Conservation (phyloP, 2,797 vertebrate species). For the Benthosema pterotum region DNA sequence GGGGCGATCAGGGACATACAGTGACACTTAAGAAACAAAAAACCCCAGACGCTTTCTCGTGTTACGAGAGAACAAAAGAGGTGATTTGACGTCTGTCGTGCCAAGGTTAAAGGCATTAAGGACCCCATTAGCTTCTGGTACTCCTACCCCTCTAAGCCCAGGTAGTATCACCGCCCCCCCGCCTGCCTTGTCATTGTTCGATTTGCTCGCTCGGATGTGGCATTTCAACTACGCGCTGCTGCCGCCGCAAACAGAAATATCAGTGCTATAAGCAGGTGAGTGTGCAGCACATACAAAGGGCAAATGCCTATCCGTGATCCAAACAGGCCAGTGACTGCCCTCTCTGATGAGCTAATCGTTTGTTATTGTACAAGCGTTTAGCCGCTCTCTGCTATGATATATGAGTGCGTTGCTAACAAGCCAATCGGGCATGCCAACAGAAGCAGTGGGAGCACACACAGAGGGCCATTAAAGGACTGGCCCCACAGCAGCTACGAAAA, state of each 20-base stretch:
- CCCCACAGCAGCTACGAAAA: conserved; percentile 88
- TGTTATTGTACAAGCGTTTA: conserved; percentile 34
- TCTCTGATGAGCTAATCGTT: conserved; percentile 38
- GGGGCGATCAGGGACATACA: conserved; percentile 73
- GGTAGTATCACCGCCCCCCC: conserved; percentile 4
- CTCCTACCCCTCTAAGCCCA: conserved; percentile 45
- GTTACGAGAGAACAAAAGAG: conserved; percentile 59
- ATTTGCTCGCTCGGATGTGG: background rate
- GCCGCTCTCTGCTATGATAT: conserved; percentile 62
- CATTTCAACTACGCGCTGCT: background rate
- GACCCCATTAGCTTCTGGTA: conserved; percentile 48
- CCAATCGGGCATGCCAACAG: conserved; percentile 80
- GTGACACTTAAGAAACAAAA: conserved; percentile 70
- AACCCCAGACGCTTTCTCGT: conserved; percentile 69
- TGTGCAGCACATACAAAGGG: no score
- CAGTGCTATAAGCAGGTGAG: background rate
- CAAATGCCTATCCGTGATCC: background rate
- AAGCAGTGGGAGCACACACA: conserved; percentile 70
- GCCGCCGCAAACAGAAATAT: background rate
- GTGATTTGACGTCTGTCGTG: conserved; percentile 40
- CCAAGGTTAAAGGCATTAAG: conserved; percentile 41
- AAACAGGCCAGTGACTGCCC: background rate
- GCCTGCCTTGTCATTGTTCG: conserved; percentile 6
- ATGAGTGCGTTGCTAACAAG: conserved; percentile 81
- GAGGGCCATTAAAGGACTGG: conserved; percentile 79